These are phyloP conservation scores for Eupeodes luniger DNA, from an alignment of 2,888 invertebrate species.

Conservation along the genomic window DNA sequence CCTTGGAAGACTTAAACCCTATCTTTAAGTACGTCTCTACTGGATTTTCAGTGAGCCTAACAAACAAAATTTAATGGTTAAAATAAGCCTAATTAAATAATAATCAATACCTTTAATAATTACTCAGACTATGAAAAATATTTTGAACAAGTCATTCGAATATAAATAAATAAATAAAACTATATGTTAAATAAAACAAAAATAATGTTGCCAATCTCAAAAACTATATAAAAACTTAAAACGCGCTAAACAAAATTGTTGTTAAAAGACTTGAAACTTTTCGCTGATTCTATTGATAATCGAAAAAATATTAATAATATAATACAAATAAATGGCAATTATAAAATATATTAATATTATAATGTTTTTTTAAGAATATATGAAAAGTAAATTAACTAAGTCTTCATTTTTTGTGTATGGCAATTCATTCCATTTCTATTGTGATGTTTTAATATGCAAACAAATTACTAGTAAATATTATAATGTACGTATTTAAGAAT, in stretches of 20 bases:
- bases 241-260: conserved; percentile 59
- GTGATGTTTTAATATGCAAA: conserved; percentile 74
- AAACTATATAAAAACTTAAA: conserved; percentile 27
- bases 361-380: conserved; percentile 5
- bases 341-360: not conserved
- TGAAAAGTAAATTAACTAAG: conserved; percentile 3
- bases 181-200: conserved; percentile 25
- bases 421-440: conserved; percentile 74
- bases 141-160: conserved; percentile 65
- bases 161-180: conserved; percentile 37
- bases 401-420: conserved; percentile 67
- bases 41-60: conserved; percentile 48
- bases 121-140: conserved; percentile 67
- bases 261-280: conserved; percentile 62
- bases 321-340: conserved; percentile 36
- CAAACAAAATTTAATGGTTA: conserved; percentile 30
- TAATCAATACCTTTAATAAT: not conserved
- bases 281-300: conserved; percentile 57
- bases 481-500: conserved; percentile 41
- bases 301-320: conserved; percentile 8
- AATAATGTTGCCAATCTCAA: conserved; percentile 46
- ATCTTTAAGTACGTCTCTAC: conserved; percentile 57
- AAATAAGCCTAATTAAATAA: conserved; percentile 60
- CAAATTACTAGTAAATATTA: conserved; percentile 40
- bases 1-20: conserved; percentile 67